A percentile compares a stretch with the other conserved stretches of the same genome.
These are phyloP conservation scores for Falco punctatus DNA, from an alignment of 2,113 vertebrate species.

Conservation along the genomic window DNA sequence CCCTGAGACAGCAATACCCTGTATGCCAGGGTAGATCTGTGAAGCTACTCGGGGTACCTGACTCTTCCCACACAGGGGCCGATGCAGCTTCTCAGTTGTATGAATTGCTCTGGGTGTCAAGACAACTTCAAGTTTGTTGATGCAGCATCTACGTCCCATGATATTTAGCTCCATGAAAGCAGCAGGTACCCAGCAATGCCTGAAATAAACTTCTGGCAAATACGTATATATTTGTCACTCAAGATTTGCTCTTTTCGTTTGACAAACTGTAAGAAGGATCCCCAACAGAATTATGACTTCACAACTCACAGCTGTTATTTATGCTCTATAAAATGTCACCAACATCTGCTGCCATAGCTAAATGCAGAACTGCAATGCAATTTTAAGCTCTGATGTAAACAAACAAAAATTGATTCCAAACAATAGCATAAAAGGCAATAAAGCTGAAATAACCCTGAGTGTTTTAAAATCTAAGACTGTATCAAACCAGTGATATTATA, in stretches of 20 bases:
- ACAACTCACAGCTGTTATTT: constrained; percentile 45
- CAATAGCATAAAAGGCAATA: background rate
- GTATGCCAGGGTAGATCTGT: accelerated
- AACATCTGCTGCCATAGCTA: background rate
- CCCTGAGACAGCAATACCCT: background rate
- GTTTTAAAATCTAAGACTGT: background rate
- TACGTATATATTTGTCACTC: background rate
- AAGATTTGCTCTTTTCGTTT: background rate
- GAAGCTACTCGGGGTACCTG: background rate
- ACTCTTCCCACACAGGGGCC: background rate
- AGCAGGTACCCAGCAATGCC: background rate
- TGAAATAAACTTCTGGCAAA: constrained; percentile 2
- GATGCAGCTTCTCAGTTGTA: background rate
- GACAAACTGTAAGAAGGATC: background rate
- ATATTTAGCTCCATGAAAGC: background rate
- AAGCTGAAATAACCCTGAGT: background rate
- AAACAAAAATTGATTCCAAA: constrained; percentile 12
- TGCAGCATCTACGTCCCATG: background rate
- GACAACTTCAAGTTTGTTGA: background rate
- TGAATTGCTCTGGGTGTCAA: background rate
- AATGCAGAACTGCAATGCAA: background rate
- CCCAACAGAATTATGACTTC: constrained; percentile 3
- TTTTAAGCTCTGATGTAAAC: constrained; percentile 8
- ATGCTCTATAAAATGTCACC: constrained; percentile 19
- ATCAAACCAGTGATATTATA: background rate